These are phyloP conservation scores for Lissonota sp. DNA, from an alignment of 2,888 invertebrate species.

Conservation along the genomic window DNA sequence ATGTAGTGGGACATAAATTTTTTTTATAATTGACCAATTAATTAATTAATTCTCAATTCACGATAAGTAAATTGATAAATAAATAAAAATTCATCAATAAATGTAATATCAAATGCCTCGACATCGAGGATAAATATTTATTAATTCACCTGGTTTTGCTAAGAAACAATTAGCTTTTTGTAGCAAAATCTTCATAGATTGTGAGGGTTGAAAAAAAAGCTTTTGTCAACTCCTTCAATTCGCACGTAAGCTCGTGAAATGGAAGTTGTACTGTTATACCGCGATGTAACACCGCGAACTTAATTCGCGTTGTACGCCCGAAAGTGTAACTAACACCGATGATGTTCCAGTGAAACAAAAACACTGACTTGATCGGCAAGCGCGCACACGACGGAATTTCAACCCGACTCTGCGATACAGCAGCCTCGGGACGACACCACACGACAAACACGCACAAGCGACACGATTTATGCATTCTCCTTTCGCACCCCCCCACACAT, in stretches of 20 bases:
- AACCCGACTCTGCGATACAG: not conserved
- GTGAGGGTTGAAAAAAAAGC: not conserved
- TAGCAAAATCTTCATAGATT: not conserved
- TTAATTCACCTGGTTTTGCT: too few species aligned
- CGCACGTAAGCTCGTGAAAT: not conserved
- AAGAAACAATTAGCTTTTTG: too few species aligned
- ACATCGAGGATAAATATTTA: too few species aligned
- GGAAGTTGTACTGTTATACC: conserved; percentile 2
- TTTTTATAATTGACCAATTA: too few species aligned
- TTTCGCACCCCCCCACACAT: conserved; percentile 31
- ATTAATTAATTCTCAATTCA: too few species aligned
- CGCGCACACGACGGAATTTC: conserved; percentile 2
- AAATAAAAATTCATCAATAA: too few species aligned
- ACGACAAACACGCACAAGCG: conserved; percentile 38
- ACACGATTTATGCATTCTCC: conserved; percentile 55
- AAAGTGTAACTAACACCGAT: conserved; percentile 3
- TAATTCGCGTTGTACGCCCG: conserved; percentile 7
- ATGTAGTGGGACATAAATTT: too few species aligned
- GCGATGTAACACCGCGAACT: conserved; percentile 10
- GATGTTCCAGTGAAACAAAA: not conserved
- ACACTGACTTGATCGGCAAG: not conserved
- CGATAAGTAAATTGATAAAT: too few species aligned
- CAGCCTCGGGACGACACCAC: conserved; percentile 3
- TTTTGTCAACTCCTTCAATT: not conserved
- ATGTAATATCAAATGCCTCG: too few species aligned